Percentiles rank a stretch among this genome's conserved stretches.
phyloP scores from a whole-genome alignment of 2,797 vertebrate genomes.

The Karalla daura region DNA sequence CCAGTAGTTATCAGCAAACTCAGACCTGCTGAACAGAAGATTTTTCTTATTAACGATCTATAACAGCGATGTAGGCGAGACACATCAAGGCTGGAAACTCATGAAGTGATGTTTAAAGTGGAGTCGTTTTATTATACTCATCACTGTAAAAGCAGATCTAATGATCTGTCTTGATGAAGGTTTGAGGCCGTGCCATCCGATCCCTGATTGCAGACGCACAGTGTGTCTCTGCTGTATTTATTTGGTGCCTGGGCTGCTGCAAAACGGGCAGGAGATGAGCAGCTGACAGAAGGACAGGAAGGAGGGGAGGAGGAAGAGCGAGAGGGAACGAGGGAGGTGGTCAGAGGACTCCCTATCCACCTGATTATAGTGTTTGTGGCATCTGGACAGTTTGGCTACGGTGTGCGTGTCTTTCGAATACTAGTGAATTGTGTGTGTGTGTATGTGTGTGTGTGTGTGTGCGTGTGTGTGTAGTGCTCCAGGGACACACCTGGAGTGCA shows the following conservation, averaged over 20 bases:
- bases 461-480: conserved; percentile 33
- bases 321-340: conserved; percentile 32
- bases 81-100: background rate
- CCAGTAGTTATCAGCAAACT: no score
- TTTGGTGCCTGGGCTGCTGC: conserved; percentile 61
- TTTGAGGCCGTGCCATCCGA: conserved; percentile 1
- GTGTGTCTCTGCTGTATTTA: conserved; percentile 19
- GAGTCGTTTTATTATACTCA: background rate
- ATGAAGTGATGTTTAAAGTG: background rate
- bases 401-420: conserved; percentile 4
- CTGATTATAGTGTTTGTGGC: conserved; percentile 74
- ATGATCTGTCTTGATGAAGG: conserved; percentile 5
- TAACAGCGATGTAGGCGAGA: no score
- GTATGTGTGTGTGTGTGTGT: conserved; percentile 19
- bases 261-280: conserved; percentile 54
- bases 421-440: conserved; percentile 23
- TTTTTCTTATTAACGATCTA: no score
- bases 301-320: conserved; percentile 53
- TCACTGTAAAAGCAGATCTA: background rate
- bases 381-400: conserved; percentile 72
- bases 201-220: conserved; percentile 3
- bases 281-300: conserved; percentile 57
- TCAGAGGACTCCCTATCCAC: conserved; percentile 52
- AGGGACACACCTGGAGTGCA: conserved; percentile 77
- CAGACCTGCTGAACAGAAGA: no score